phyloP scores from a whole-genome alignment of 2,797 vertebrate species.

The Steatocranus sp. region DNA sequence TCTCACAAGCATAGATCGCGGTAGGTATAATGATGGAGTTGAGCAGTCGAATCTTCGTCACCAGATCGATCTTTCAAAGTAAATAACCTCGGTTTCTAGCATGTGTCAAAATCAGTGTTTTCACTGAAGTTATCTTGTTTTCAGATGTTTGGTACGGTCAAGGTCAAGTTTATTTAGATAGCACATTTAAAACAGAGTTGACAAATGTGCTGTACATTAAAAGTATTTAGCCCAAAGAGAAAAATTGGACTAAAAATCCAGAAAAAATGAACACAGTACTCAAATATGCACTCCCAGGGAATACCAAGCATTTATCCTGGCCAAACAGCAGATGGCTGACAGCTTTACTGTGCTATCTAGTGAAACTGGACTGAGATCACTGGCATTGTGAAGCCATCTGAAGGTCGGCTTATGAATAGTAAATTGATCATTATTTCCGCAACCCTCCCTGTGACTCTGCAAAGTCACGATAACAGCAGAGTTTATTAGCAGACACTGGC shows the following conservation, averaged over 20 bases:
- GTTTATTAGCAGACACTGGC: conserved; percentile 24
- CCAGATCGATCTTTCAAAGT: neutral
- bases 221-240: neutral
- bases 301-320: neutral
- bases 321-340: neutral
- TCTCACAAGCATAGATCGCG: neutral
- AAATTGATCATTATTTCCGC: conserved; percentile 44
- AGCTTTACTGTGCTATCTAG: neutral
- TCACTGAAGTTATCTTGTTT: neutral
- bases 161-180: neutral
- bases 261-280: neutral
- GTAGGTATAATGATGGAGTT: neutral
- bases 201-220: neutral
- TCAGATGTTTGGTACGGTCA: neutral
- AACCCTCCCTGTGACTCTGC: conserved; percentile 15
- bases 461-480: conserved; percentile 6
- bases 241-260: neutral
- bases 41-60: neutral
- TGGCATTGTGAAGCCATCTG: neutral
- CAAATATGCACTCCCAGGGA: neutral
- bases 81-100: neutral
- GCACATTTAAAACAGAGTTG: neutral
- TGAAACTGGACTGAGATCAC: conserved; percentile 10
- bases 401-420: conserved; percentile 32
- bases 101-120: neutral